Conservation (phyloP, 1,140 invertebrate species). For the Octopus sinensis region DNA sequence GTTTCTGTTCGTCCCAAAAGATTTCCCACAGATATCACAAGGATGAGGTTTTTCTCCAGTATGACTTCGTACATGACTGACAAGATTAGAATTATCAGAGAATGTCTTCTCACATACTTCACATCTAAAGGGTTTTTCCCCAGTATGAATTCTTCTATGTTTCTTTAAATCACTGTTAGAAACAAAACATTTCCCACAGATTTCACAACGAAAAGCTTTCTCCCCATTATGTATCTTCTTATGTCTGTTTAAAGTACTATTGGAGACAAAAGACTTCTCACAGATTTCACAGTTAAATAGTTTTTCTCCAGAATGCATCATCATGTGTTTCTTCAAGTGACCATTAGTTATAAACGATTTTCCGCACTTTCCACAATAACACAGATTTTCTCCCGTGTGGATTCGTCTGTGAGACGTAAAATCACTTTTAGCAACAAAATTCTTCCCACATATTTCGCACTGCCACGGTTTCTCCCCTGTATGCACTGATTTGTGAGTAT, state of each 20-base stretch:
- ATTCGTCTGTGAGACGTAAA: slow-evolving; percentile 11
- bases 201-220: neutral
- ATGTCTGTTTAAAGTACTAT: slow-evolving; percentile 11
- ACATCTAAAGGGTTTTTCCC: neutral
- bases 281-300: slow-evolving; percentile 11
- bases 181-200: neutral
- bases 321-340: neutral
- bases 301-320: slow-evolving; percentile 16
- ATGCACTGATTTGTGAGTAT: slow-evolving; percentile 13
- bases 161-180: neutral
- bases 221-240: neutral
- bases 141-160: neutral
- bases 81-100: too few relatives aligned
- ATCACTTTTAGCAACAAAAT: slow-evolving; percentile 7
- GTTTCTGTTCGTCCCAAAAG: too few relatives aligned
- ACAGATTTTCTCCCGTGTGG: slow-evolving; percentile 17
- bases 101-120: too few relatives aligned
- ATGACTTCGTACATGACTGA: too few relatives aligned
- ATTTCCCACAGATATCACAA: too few relatives aligned
- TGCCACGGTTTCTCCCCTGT: slow-evolving; percentile 4
- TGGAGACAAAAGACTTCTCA: slow-evolving; percentile 10
- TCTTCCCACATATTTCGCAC: slow-evolving; percentile 19
- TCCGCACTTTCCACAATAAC: slow-evolving; percentile 19
- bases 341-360: slow-evolving; percentile 11
- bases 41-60: too few relatives aligned